These are phyloP conservation scores for Anguilla anguilla DNA, from an alignment of 2,797 vertebrate genomes.

Conservation along the genomic window DNA sequence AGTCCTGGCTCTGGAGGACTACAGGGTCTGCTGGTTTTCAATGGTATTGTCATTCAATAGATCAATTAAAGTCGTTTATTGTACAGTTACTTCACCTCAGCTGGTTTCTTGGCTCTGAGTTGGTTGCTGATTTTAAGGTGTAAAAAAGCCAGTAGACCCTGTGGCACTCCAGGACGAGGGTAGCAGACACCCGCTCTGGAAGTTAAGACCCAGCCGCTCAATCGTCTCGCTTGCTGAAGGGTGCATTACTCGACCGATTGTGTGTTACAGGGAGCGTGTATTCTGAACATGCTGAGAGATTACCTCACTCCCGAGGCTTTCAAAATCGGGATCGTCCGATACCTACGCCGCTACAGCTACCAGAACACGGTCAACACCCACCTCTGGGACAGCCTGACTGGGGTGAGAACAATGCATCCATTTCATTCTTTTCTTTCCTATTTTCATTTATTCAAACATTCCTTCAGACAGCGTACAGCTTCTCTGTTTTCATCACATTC, in stretches of 20 bases:
- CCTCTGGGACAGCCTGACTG: conserved; percentile 85
- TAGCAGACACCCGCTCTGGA: not conserved
- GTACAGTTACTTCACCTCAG: not conserved
- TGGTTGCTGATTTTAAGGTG: not conserved
- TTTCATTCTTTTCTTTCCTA: not conserved
- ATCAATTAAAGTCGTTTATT: not conserved
- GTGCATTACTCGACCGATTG: not conserved
- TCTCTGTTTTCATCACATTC: not conserved
- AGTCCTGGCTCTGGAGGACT: not conserved
- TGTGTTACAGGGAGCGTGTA: conserved; percentile 82
- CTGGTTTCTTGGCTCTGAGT: not conserved
- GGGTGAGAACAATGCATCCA: conserved; percentile 66
- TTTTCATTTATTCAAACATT: not conserved
- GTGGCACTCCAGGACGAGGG: not conserved
- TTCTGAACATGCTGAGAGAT: conserved; percentile 89
- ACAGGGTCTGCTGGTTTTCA: not conserved
- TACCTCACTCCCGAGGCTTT: conserved; percentile 82
- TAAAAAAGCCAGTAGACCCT: not conserved
- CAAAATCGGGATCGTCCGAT: conserved; percentile 82
- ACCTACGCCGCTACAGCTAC: conserved; percentile 85
- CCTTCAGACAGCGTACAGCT: conserved; percentile 17
- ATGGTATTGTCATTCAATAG: not conserved
- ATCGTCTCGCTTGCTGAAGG: not conserved
- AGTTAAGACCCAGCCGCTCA: not conserved
- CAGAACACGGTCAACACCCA: conserved; percentile 86